Base-by-base conservation (phyloP, 1,140 invertebrate species). In the Globodera rostochiensis region DNA sequence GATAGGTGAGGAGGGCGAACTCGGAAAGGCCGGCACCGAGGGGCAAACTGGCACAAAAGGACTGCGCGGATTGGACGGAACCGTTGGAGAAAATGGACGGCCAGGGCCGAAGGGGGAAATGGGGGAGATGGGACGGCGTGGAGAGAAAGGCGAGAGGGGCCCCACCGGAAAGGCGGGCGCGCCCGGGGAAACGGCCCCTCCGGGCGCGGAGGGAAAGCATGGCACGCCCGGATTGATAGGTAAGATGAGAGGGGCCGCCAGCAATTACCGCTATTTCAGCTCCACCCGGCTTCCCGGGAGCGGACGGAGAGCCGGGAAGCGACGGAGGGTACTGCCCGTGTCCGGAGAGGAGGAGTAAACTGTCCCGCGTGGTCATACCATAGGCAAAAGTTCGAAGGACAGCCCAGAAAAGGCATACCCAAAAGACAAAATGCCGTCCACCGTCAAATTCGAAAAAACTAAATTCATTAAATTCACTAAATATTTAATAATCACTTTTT, bases 251-350 rank as follows among this genome's bases (percentile, higher is more conserved):
- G 6, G 19, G 45, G n/a, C 5, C 3, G 9, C 6, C 19, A 25
- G 19, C 25, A 8, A 36, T 64, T 11, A n/a, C 36, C n/a, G 25
- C 45, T 15, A 45, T 50, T 45, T 60, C 25, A 80, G 81, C 73
- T 21, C 67, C 25, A 6, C 81, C 78, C 2, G 81, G 81, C 3
- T 73, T 71, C 15, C 7, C 47, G 6, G 81, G 81, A 47, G 67
- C 69, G 49, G 69, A 73, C 66, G 81, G 81, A 74, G 69, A 66
- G 5, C 81, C 81, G 13, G 81, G 81, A 21, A 49, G 57, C 50
- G 80, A 82, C 25, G 80, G 45, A 21, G 67, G 53, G 19, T 82
- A 82, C n/a, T 82, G 81, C 47, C 49, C 81, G 9, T 82, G 81
- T 50, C 81, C 81, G 15, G 73, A 66, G n/a, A 76, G 81, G 9